These are phyloP conservation scores for Euborellia annulipes DNA, from an alignment of 1,140 invertebrate genomes.

Conservation along the genomic window DNA sequence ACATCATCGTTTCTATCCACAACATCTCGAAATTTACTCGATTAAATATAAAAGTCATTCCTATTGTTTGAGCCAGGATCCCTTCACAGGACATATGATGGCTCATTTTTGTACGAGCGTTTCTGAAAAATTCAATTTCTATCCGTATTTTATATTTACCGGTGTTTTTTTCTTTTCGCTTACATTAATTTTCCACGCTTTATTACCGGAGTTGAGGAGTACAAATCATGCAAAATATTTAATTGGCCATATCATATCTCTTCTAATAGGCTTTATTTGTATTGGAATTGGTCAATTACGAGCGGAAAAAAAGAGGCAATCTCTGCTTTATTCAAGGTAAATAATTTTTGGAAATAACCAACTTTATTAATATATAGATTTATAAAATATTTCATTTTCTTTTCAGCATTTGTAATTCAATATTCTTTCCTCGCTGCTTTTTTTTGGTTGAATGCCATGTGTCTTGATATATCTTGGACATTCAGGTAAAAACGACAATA, in stretches of 20 bases:
- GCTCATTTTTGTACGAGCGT: no score
- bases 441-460: constrained; percentile 55
- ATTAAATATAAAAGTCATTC: no score
- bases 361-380: not conserved
- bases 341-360: not conserved
- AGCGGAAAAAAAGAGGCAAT: not conserved
- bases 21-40: no score
- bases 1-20: no score
- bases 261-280: not conserved
- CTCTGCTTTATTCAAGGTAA: not conserved
- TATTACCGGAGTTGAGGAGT: constrained; percentile 11
- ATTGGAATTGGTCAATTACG: not conserved
- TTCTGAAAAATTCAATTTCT: no score
- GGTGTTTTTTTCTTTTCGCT: constrained; percentile 13
- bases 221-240: constrained; percentile 1
- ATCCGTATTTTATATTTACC: constrained; percentile 5
- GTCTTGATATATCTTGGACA: constrained; percentile 47
- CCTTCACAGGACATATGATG: no score
- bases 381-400: constrained; percentile 6
- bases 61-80: no score
- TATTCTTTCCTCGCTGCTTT: constrained; percentile 40
- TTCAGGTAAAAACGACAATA: constrained; percentile 28
- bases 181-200: constrained; percentile 13
- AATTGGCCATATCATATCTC: not conserved
- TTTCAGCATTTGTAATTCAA: constrained; percentile 24